Evolutionary conservation across 2,113 vertebrate species (phyloP), one percentile per base, ranked within the genome.

Genomic region (Hemiscyllium ocellatum): DNA sequence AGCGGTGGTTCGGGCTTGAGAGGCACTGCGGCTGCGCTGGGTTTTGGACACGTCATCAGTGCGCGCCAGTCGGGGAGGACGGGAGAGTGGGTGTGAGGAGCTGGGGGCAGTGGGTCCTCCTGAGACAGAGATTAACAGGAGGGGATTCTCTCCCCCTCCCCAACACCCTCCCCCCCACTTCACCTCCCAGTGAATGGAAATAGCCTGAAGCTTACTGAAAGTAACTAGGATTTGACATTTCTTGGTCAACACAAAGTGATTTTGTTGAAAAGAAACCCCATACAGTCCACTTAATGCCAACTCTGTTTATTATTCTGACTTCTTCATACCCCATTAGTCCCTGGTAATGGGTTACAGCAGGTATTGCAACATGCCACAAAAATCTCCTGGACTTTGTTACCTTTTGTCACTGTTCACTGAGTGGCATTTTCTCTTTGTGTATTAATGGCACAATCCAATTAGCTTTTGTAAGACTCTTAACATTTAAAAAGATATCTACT

Each of bases 51-150:
- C 12, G 47, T 61, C 87, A 90, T 90, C 12, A 42, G n/a, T 10
- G 19, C 42, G 91, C 65, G 91, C 87, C 87, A 50, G 66, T 8
- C 6, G 0, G 2, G 61, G 66, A 37, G 91, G 4, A 68, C 70
- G 37, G 91, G 17, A 37, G 13, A 91, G 26, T 20, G 89, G 22
- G 4, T 4, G 1, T 4, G 89, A 19, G 2, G 61, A 93, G 89
- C 15, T 17, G n/a, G 33, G 0, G 52, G 85, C 7, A 13, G 1
- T 1, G 1, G 6, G 70, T 47, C 4, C 37, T 1, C 0, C 29
- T n/a, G 33, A n/a, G 76, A 78, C n/a, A 33, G 0, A 80, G 76
- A 80, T 37, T 37, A 6, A 83, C 37, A 19, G 80, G 37, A 20
- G 37, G 20, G 80, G 37, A 61, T 61, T 56, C 6, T 61, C 56